Conservation (phyloP, 1,140 invertebrate species). For the Alviniconcha marisindica region DNA sequence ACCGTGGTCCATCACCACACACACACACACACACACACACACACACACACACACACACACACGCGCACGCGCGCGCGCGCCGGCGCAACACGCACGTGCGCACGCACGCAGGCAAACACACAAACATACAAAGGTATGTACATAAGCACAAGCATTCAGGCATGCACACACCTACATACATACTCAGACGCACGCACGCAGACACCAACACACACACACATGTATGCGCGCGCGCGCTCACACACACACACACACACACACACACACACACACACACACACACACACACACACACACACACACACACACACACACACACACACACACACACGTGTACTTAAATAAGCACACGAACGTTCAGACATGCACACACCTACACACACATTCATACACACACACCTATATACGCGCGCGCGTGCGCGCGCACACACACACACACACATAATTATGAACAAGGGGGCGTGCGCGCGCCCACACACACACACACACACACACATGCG, state of each 20-base stretch:
- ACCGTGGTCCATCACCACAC: background rate
- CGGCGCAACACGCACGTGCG: background rate
- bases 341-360: too few species aligned
- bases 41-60: conserved; percentile 3
- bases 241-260: conserved; percentile 21
- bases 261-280: conserved; percentile 15
- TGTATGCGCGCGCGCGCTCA: background rate
- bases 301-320: too few species aligned
- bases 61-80: background rate
- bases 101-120: too few species aligned
- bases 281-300: background rate
- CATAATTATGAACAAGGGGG: too few species aligned
- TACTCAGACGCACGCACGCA: background rate
- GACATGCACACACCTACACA: too few species aligned
- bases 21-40: conserved; percentile 3
- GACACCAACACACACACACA: background rate
- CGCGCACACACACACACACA: too few species aligned
- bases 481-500: too few species aligned
- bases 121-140: too few species aligned
- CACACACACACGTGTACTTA: too few species aligned
- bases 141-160: background rate
- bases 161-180: background rate
- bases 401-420: too few species aligned
- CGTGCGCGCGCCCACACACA: too few species aligned
- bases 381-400: too few species aligned